Percentiles rank a stretch among this genome's conserved stretches.
Evolutionary conservation across 2,113 vertebrate species (phyloP).

Genomic region (Clarias magur): DNA sequence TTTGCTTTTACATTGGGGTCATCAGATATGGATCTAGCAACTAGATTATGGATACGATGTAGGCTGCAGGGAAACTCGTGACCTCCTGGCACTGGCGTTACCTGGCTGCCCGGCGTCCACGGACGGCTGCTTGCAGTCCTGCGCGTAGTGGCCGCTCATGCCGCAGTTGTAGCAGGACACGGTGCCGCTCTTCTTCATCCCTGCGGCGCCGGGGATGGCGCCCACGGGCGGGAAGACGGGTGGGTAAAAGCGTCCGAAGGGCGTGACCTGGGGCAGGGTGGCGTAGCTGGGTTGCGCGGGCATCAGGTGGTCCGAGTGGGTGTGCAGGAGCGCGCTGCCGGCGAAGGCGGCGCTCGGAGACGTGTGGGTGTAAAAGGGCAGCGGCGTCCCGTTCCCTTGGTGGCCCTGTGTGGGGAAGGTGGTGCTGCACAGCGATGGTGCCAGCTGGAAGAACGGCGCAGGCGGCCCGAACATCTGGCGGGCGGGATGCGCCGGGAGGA

Average conservation of each 20-base stretch:
- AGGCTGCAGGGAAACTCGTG: conserved; percentile 52
- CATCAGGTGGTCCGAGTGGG: conserved; percentile 76
- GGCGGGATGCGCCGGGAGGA: conserved; percentile 77
- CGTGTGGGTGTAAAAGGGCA: conserved; percentile 79
- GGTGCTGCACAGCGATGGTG: conserved; percentile 76
- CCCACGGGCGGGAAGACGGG: conserved; percentile 76
- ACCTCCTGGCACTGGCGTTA: conserved; percentile 78
- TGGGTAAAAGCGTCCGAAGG: conserved; percentile 77
- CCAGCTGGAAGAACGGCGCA: conserved; percentile 76
- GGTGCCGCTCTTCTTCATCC: conserved; percentile 82
- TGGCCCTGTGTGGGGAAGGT: conserved; percentile 86
- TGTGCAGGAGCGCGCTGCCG: conserved; percentile 74
- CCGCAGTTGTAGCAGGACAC: conserved; percentile 90
- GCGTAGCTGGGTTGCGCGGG: conserved; percentile 81
- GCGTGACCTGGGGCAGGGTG: conserved; percentile 81
- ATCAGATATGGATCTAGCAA: background rate
- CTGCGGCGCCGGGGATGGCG: conserved; percentile 74
- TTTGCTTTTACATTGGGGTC: background rate
- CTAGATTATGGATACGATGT: background rate
- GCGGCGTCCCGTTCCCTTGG: conserved; percentile 78
- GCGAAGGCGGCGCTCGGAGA: conserved; percentile 75
- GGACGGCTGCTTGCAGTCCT: conserved; percentile 88
- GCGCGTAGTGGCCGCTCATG: conserved; percentile 84
- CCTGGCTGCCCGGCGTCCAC: conserved; percentile 85
- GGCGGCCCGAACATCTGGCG: conserved; percentile 83